Evolutionary conservation across 2,113 vertebrate species (phyloP).

Genomic region (Brachirus orientalis): DNA sequence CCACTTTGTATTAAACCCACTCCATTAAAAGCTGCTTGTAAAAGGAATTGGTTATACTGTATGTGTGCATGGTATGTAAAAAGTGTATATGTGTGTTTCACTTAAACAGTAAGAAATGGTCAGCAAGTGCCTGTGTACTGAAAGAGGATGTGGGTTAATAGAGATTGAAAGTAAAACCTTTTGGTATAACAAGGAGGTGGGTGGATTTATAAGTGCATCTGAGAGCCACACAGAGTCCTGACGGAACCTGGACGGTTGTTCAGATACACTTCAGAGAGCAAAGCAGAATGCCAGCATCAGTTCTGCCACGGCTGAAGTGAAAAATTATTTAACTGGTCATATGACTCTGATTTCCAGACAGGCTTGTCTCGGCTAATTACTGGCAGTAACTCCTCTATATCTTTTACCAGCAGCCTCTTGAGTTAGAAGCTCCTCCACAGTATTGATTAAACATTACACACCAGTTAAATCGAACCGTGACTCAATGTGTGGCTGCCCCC

Average conservation of each 20-base stretch:
- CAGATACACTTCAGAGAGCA: neutral
- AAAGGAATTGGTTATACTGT: neutral
- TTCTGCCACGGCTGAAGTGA: slow-evolving; percentile 6
- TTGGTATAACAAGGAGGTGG: slow-evolving; percentile 49
- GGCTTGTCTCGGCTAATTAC: slow-evolving; percentile 27
- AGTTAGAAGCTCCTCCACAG: slow-evolving; percentile 36
- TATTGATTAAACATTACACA: slow-evolving; percentile 71
- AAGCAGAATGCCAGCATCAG: neutral
- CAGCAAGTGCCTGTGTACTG: slow-evolving; percentile 45
- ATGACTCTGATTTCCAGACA: slow-evolving; percentile 19
- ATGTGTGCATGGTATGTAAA: slow-evolving; percentile 28
- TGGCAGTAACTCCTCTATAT: neutral
- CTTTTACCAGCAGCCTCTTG: slow-evolving; percentile 23
- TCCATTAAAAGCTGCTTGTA: slow-evolving; percentile 6
- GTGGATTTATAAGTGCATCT: slow-evolving; percentile 56
- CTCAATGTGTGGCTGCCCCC: slow-evolving; percentile 12
- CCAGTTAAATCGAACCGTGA: slow-evolving; percentile 46
- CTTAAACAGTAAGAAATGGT: slow-evolving; percentile 18
- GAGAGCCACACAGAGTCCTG: slow-evolving; percentile 23
- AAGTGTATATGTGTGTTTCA: slow-evolving; percentile 27
- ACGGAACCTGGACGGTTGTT: slow-evolving; percentile 11
- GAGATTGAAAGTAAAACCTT: slow-evolving; percentile 64
- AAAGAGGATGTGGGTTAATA: slow-evolving; percentile 45
- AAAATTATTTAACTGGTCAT: slow-evolving; percentile 11
- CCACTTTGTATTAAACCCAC: neutral